These are phyloP conservation scores for Drosophila punjabiensis DNA, from an alignment of 1,140 invertebrate genomes.

Conservation along the genomic window DNA sequence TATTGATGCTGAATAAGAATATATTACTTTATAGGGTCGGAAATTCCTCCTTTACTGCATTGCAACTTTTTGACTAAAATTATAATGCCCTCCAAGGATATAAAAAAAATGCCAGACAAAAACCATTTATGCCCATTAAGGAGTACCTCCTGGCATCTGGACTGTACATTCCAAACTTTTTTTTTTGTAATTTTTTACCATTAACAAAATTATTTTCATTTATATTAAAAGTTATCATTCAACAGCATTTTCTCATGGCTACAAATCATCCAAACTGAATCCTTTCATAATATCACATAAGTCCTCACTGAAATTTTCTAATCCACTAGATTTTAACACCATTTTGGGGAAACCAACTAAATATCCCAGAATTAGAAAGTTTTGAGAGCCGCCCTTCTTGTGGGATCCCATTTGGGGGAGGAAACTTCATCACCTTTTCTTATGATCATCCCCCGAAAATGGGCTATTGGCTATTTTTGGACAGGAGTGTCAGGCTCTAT, in stretches of 20 bases:
- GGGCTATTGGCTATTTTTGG: conserved; percentile 41
- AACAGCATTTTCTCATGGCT: not conserved
- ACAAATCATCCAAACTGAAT: conserved; percentile 6
- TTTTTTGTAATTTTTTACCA: not conserved
- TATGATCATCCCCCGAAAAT: conserved; percentile 41
- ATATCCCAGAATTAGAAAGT: conserved; percentile 34
- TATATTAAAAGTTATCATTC: not conserved
- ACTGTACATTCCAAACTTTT: not conserved
- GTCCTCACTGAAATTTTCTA: conserved; percentile 38
- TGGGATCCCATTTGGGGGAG: conserved; percentile 3
- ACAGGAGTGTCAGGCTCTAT: conserved; percentile 45
- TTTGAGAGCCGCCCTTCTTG: conserved; percentile 25
- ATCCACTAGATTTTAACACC: conserved; percentile 58
- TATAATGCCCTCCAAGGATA: too few relatives aligned
- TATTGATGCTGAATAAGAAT: too few relatives aligned
- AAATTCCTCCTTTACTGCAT: too few relatives aligned
- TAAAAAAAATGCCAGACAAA: not conserved
- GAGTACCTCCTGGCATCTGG: too few relatives aligned
- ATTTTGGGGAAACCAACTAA: conserved; percentile 58
- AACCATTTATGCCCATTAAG: not conserved
- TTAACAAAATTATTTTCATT: not conserved
- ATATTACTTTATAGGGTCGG: too few relatives aligned
- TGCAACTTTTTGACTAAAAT: too few relatives aligned
- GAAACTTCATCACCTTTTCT: not conserved
- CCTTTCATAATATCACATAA: conserved; percentile 28